Base-by-base conservation (phyloP, 2,113 vertebrate species). In the Macrotis lagotis region DNA sequence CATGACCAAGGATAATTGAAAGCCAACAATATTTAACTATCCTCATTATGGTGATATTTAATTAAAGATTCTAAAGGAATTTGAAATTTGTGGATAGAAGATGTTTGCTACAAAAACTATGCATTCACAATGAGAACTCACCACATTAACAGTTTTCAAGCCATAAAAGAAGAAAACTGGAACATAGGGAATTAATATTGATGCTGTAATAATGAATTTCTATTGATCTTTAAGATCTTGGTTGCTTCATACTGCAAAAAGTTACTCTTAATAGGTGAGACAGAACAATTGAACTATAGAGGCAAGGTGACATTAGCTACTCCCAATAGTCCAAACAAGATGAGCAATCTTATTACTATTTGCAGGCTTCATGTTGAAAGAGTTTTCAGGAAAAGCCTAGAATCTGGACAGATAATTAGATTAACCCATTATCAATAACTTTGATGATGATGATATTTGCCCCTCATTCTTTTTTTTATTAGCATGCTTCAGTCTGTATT, bases 1-100 rank as follows among this genome's bases (percentile, higher is more conserved):
- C 59, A 89, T 51, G 52, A 83, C 50, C 83, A 92, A 91, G 51
- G 91, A 66, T 96, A 94, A 94, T 74, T 91, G 91, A 91, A 95
- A 95, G 83, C 55, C 93, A 59, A 52, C 92, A 92, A 83, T 47
- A 96, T 25, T 95, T 93, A 95, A 89, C 44, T 49, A 55, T 94
- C 74, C 91, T 96, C 49, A 91, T 94, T 94, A 74, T 88, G 89
- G 16, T 50, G 88, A 48, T 52, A 47, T 50, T 92, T 95, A 96
- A 92, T 83, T 83, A 83, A 83, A 83, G 66, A 44, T 83, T 44
- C n/a, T 83, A 83, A 19, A 83, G 66, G 66, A 83, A 83, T 83
- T 83, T 83, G 66, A 83, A 83, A 83, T 83, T 83, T 83, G 66
- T 83, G 66, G n/a, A 83, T 44, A 83, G 16, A 44, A 83, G 66